Evolutionary conservation across 2,113 vertebrate species (phyloP).

Genomic region (Puma concolor): DNA sequence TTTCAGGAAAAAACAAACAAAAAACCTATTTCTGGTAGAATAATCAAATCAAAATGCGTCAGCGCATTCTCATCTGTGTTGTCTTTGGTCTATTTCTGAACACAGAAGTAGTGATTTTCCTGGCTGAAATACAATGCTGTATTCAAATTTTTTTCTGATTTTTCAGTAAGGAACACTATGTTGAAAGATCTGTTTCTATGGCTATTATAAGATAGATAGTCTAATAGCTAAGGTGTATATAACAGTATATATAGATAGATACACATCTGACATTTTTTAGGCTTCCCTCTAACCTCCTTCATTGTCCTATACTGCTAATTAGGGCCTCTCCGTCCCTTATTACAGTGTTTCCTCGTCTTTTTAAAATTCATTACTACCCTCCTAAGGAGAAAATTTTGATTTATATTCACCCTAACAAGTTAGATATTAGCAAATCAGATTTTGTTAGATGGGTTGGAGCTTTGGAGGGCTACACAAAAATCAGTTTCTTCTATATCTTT

Average conservation of each 20-base stretch:
- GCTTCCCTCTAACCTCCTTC: background rate
- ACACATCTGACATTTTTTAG: background rate
- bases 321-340: background rate
- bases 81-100: background rate
- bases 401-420: background rate
- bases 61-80: background rate
- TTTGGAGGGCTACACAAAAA: background rate
- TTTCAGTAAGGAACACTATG: background rate
- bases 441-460: background rate
- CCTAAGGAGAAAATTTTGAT: background rate
- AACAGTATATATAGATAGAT: background rate
- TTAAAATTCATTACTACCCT: background rate
- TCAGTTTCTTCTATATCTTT: background rate
- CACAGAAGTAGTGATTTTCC: background rate
- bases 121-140: slow-evolving; percentile 7
- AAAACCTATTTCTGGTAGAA: background rate
- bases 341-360: background rate
- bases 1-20: background rate
- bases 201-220: background rate
- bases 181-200: background rate
- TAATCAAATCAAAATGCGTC: background rate
- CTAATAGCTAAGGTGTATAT: background rate
- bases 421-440: background rate
- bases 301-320: background rate
- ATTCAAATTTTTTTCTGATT: slow-evolving; percentile 32